phyloP scores from a whole-genome alignment of 2,888 invertebrate genomes.

The Caenorhabditis sp. region DNA sequence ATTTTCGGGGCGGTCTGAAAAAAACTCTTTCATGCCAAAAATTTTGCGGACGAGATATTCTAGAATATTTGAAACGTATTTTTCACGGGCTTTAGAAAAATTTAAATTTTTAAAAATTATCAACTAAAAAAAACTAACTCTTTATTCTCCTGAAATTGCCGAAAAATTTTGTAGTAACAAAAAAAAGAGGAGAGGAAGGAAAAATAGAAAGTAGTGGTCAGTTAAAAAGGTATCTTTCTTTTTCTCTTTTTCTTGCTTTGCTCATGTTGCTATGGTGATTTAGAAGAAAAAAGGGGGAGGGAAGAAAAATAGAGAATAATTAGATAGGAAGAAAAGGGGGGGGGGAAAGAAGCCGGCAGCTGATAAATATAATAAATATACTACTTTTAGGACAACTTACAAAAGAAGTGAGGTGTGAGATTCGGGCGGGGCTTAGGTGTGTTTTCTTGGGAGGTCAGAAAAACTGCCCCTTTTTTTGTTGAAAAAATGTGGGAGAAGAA shows the following conservation, averaged over 20 bases:
- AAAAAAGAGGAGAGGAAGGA: not conserved
- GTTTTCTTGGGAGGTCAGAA: no score
- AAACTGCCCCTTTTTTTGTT: no score
- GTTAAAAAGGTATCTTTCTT: not conserved
- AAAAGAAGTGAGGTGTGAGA: no score
- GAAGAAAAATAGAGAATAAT: not conserved
- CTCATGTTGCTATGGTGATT: not conserved
- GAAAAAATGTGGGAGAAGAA: no score
- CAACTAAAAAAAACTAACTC: not conserved
- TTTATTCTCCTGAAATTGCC: slow-evolving; percentile 13
- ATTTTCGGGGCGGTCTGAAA: no score
- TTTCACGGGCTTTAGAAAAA: no score
- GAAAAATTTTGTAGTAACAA: slow-evolving; percentile 16
- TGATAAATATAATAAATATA: not conserved
- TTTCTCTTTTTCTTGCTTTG: not conserved
- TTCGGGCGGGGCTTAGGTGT: no score
- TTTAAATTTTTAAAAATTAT: not conserved
- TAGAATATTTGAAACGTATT: no score
- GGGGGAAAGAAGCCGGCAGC: not conserved
- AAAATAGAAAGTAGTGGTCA: slow-evolving; percentile 14
- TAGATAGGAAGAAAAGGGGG: no score
- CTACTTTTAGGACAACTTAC: no score
- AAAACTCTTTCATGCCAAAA: no score
- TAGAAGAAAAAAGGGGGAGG: not conserved
- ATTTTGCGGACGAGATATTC: no score